Base-by-base conservation (phyloP, 2,113 vertebrate species). In the Oncorhynchus gorbuscha region DNA sequence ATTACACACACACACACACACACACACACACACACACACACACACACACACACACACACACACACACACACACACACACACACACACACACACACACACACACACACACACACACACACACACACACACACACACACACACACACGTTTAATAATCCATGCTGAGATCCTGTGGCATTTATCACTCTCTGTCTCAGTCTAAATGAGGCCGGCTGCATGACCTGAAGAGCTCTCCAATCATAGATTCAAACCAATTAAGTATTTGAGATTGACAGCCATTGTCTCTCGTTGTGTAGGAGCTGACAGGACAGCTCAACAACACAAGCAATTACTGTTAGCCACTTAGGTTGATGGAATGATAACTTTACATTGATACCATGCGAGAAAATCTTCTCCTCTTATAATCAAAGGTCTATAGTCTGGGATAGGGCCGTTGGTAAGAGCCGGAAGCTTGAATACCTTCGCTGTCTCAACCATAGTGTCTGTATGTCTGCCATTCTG, bases 101-200 rank as follows among this genome's bases (percentile, higher is more conserved):
- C 72, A 77, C 49, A n/a, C n/a, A n/a, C n/a, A n/a, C n/a, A n/a
- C n/a, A n/a, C n/a, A n/a, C n/a, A n/a, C 32, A 59, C 58, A 62
- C 20, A 61, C 67, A 67, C 48, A 64, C 59, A 67, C 55, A 67
- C 22, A 61, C 51, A 72, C 24, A 58, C 22, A 71, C 70, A 55
- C 48, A 83, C 72, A 77, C 49, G 77, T 76, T 90, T 78, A 88
- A 91, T 89, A 84, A 88, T 91, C 76, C 78, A 91, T 80, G 78
- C 75, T 68, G 77, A 83, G 72, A 74, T 88, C 48, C 18, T 32
- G 77, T 87, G 79, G 77, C 71, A 77, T 73, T 61, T 79, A 79
- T 83, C 74, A 68, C 49, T 68, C 45, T 45, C 61, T 35, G 67
- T 69, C 4, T 79, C 51, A 26, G 13, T 4, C 30, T 16, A 35